Evolutionary conservation across 1,140 invertebrate genomes (phyloP), one percentile per base, ranked within the genome.

Genomic region (Brevipalpus yothersi): DNA sequence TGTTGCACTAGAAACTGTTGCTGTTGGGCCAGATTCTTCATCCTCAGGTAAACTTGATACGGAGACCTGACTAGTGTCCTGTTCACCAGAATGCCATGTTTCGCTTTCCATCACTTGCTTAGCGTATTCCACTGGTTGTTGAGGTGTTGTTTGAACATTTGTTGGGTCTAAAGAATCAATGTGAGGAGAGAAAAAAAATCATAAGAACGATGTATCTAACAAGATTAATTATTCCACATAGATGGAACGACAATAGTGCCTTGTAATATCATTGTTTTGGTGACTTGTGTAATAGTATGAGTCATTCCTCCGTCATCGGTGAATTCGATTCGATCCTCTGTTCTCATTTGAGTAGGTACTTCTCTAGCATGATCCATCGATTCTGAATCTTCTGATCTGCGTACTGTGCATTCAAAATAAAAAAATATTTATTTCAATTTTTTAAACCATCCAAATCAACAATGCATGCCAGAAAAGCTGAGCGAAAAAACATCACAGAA

Each of bases 1-100:
- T 17, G 47, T 61, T 41, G 60, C 54, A 45, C 62, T 63, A 2
- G 62, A 65, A 45, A 65, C 57, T 17, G 62, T 65, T 23, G 62
- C 61, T 7, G 62, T 62, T 5, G 62, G 62, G 41, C 65, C 64
- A n/a, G 66, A 63, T 58, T 65, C 63, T 56, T 67, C 66, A 55
- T 67, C 66, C 54, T 67, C 65, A 5, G 66, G 66, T 41, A 67
- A 57, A 59, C 66, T 67, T 21, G 66, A 66, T 21, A 67, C 60
- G 4, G 66, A 67, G 11, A 67, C 66, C 54, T 67, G 66, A 61
- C 66, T 67, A 5, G 66, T 67, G 47, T 67, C 66, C 51, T 62
- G 58, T 53, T 67, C 66, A 53, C 60, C 42, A 19, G 60, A 63
- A 13, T 62, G 63, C 65, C 63, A 63, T 13, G 65, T 63, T 62